Evolutionary conservation across 2,797 vertebrate species (phyloP).

Genomic region (Lophius americanus): DNA sequence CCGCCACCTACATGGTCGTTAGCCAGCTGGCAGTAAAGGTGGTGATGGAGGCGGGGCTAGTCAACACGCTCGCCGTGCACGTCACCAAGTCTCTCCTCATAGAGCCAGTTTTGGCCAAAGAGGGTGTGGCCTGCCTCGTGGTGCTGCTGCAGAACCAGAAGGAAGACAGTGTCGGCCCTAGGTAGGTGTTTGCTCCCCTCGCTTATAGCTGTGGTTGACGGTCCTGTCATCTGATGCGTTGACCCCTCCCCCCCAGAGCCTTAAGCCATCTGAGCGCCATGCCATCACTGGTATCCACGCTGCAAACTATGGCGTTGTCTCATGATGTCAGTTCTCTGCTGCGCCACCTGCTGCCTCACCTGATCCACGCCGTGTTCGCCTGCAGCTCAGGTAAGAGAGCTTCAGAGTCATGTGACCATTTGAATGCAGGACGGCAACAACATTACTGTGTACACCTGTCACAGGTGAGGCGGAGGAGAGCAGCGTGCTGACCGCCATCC

Average conservation of each 20-base stretch:
- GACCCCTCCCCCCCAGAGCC: conserved; percentile 71
- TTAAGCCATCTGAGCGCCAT: conserved; percentile 80
- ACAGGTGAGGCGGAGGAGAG: conserved; percentile 65
- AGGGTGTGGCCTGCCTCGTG: conserved; percentile 89
- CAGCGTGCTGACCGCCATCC: conserved; percentile 80
- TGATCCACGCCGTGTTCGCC: conserved; percentile 74
- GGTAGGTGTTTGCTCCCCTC: conserved; percentile 77
- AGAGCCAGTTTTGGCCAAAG: conserved; percentile 79
- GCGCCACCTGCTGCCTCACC: conserved; percentile 86
- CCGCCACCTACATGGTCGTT: conserved; percentile 93
- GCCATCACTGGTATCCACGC: conserved; percentile 76
- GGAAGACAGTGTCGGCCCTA: conserved; percentile 81
- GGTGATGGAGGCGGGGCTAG: conserved; percentile 85
- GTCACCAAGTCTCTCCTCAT: conserved; percentile 85
- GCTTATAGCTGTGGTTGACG: not conserved
- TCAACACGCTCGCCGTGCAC: conserved; percentile 84
- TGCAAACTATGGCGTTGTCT: conserved; percentile 81
- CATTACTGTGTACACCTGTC: not conserved
- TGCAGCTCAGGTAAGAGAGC: conserved; percentile 46
- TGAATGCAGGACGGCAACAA: not conserved
- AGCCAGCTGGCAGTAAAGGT: conserved; percentile 92
- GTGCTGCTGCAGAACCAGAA: conserved; percentile 94
- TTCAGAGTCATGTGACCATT: too few relatives aligned
- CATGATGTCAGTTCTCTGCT: conserved; percentile 89
- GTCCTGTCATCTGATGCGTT: not conserved